A percentile compares a stretch with the other conserved stretches of the same genome.
phyloP scores from a whole-genome alignment of 1,140 invertebrate genomes.

The Drosophila jambulina region DNA sequence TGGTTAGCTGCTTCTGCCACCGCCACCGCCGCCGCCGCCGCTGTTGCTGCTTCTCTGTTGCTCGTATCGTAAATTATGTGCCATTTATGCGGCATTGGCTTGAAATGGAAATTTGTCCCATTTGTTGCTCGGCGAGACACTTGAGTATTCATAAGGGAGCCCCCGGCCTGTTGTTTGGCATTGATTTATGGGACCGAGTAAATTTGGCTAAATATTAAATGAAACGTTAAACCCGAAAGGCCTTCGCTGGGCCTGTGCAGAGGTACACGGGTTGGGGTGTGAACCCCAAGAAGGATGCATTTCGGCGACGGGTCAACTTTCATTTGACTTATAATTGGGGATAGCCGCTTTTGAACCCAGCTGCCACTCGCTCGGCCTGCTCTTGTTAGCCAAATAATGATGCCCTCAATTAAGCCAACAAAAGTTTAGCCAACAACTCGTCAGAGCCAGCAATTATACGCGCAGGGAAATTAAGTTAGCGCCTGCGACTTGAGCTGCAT shows the following conservation, averaged over 20 bases:
- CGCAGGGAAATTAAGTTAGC: conserved; percentile 70
- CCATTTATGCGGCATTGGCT: conserved; percentile 82
- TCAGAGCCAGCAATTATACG: conserved; percentile 68
- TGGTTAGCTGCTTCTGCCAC: conserved; percentile 59
- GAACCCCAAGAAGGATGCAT: neutral
- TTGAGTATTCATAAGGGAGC: conserved; percentile 80
- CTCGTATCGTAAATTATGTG: conserved; percentile 81
- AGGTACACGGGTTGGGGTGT: neutral
- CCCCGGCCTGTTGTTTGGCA: conserved; percentile 68
- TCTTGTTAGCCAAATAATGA: conserved; percentile 62
- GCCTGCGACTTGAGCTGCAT: conserved; percentile 35
- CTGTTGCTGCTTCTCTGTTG: conserved; percentile 43
- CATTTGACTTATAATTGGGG: conserved; percentile 65
- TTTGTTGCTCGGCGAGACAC: conserved; percentile 79
- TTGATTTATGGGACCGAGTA: conserved; percentile 75
- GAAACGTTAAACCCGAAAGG: conserved; percentile 64
- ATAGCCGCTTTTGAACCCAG: conserved; percentile 23
- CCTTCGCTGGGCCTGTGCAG: neutral
- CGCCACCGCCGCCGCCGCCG: conserved; percentile 15
- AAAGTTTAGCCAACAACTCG: conserved; percentile 66
- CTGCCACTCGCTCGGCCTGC: conserved; percentile 8
- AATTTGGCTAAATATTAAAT: conserved; percentile 79
- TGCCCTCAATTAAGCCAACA: conserved; percentile 71
- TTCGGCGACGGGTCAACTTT: conserved; percentile 27
- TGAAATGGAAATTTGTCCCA: conserved; percentile 84